Conservation (phyloP, 2,888 invertebrate genomes). For the Drosophila austrosaltans region DNA sequence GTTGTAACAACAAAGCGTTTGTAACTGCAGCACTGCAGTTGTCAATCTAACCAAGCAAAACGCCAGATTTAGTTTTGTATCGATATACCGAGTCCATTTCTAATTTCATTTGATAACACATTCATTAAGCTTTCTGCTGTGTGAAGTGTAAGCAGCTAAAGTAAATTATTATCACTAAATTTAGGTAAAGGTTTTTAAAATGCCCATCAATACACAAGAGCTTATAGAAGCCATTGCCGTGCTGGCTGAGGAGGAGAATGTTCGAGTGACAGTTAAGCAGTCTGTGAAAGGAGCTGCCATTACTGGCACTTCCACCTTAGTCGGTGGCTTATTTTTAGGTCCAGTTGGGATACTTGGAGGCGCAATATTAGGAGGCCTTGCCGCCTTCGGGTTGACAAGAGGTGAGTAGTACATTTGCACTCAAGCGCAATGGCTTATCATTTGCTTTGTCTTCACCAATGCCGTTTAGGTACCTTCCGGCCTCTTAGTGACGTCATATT, state of each 20-base stretch:
- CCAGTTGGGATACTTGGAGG: conserved; percentile 81
- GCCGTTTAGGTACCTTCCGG: conserved; percentile 73
- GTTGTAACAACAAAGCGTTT: no score
- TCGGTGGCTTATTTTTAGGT: conserved; percentile 80
- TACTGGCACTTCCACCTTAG: conserved; percentile 79
- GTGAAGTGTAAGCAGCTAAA: no score
- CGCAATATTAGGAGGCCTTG: conserved; percentile 79
- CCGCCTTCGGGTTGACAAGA: conserved; percentile 78
- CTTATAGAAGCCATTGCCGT: conserved; percentile 81
- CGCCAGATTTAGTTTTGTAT: no score
- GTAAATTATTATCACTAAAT: no score
- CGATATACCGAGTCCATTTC: no score
- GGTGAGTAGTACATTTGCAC: conserved; percentile 57
- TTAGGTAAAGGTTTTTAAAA: conserved; percentile 46
- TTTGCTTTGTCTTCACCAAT: background rate
- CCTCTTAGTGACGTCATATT: conserved; percentile 81
- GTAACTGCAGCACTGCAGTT: no score
- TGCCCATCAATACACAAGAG: conserved; percentile 81
- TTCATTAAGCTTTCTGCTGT: no score
- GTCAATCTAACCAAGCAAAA: no score
- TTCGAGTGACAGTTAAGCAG: conserved; percentile 79
- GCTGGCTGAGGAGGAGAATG: conserved; percentile 80
- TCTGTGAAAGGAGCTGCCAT: conserved; percentile 79
- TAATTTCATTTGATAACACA: no score
- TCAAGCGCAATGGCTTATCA: background rate